These are phyloP conservation scores for Odontamblyopus rebecca DNA, from an alignment of 2,797 vertebrate genomes.

Conservation along the genomic window DNA sequence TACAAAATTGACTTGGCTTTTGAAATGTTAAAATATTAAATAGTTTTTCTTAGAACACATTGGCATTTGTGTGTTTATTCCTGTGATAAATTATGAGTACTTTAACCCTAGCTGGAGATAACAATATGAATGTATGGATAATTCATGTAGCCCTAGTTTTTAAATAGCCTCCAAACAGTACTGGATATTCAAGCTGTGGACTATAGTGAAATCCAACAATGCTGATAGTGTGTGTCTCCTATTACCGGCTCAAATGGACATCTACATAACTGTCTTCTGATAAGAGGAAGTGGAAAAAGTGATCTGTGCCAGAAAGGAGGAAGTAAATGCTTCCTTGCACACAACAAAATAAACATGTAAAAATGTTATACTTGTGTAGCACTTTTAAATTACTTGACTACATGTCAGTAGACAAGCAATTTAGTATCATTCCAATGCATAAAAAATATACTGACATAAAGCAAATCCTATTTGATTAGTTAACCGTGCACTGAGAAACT, in stretches of 20 bases:
- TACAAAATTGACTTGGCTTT: not conserved
- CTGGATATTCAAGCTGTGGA: not conserved
- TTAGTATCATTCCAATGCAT: conserved; percentile 11
- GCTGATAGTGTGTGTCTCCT: not conserved
- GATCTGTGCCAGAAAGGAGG: conserved; percentile 44
- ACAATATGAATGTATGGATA: not conserved
- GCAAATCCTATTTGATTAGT: too few species aligned
- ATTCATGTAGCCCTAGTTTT: not conserved
- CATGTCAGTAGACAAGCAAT: not conserved
- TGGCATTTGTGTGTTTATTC: not conserved
- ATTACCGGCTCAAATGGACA: conserved; percentile 33
- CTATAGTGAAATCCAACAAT: not conserved
- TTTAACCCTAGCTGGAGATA: not conserved
- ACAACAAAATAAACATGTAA: conserved; percentile 52
- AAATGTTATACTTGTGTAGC: too few species aligned
- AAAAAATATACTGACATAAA: not conserved
- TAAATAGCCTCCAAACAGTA: too few species aligned
- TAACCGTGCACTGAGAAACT: too few species aligned
- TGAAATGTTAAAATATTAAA: not conserved
- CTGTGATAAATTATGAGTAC: not conserved
- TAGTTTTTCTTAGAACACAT: not conserved
- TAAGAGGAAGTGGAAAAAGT: conserved; percentile 67
- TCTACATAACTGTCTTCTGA: conserved; percentile 28
- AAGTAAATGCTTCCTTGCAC: conserved; percentile 50
- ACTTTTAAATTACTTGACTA: conserved; percentile 33